Conservation (phyloP, 2,797 vertebrate species). For the Craterocephalus amniculus region DNA sequence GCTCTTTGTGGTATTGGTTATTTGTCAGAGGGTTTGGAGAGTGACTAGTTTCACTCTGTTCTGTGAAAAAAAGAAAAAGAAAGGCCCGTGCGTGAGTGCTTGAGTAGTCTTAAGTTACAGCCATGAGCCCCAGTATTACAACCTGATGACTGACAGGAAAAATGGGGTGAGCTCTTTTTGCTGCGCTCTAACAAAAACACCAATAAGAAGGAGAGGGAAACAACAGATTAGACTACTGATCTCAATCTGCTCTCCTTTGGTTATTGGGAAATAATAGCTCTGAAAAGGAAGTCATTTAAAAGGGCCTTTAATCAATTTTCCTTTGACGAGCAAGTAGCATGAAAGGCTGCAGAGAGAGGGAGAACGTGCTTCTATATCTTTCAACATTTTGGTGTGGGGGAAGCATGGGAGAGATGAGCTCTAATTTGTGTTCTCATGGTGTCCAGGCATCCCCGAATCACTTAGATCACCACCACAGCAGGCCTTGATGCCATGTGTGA, state of each 20-base stretch:
- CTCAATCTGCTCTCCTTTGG: constrained; percentile 78
- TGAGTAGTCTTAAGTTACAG: constrained; percentile 82
- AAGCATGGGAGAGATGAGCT: constrained; percentile 73
- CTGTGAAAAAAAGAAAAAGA: too few species aligned
- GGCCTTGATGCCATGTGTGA: constrained; percentile 85
- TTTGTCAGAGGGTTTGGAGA: constrained; percentile 85
- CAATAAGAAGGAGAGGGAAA: constrained; percentile 80
- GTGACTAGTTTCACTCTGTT: constrained; percentile 82
- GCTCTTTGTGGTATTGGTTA: constrained; percentile 84
- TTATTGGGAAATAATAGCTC: constrained; percentile 85
- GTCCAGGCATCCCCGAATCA: constrained; percentile 80
- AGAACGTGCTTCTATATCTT: constrained; percentile 65
- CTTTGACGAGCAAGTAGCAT: constrained; percentile 78
- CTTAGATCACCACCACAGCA: constrained; percentile 80
- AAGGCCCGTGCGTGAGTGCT: constrained; percentile 72
- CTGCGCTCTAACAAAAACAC: constrained; percentile 78
- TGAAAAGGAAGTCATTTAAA: constrained; percentile 83
- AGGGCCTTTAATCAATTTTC: constrained; percentile 85
- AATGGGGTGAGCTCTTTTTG: constrained; percentile 78
- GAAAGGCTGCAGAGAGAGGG: constrained; percentile 73
- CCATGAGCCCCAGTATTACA: constrained; percentile 82
- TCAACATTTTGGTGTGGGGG: constrained; percentile 70
- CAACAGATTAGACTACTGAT: constrained; percentile 82
- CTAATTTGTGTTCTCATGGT: constrained; percentile 83
- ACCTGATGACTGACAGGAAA: constrained; percentile 85